phyloP scores from a whole-genome alignment of 1,140 invertebrate species.

The Rhagoletis zephyria region DNA sequence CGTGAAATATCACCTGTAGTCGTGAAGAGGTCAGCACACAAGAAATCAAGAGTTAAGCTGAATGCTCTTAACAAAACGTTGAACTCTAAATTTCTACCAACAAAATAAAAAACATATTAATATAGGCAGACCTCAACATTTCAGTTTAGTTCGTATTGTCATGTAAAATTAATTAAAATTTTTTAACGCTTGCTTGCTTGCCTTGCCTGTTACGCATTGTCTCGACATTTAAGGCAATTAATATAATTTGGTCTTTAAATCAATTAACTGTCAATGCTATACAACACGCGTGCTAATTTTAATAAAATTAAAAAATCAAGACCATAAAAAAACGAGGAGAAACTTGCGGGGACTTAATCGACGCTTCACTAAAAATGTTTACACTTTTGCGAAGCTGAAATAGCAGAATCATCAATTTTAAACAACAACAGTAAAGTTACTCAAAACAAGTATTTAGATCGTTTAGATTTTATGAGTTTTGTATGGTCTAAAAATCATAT shows the following conservation, averaged over 20 bases:
- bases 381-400: background rate
- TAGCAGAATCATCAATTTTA: background rate
- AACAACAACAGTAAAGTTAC: background rate
- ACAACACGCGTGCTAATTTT: conserved; percentile 24
- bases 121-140: background rate
- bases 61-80: background rate
- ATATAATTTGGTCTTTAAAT: conserved; percentile 23
- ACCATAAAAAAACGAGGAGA: background rate
- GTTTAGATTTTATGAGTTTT: no score
- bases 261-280: conserved; percentile 36
- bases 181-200: background rate
- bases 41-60: background rate
- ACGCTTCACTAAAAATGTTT: background rate
- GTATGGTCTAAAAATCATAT: no score
- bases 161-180: conserved; percentile 1
- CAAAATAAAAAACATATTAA: background rate
- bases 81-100: background rate
- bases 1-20: background rate
- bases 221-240: background rate
- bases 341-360: background rate
- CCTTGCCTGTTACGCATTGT: background rate
- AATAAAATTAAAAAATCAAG: conserved; percentile 21
- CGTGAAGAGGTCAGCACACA: background rate
- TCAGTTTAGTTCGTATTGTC: background rate
- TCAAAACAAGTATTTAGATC: background rate